These are phyloP conservation scores for Ernsta delagoae DNA, from an alignment of 2,888 invertebrate genomes.

Conservation along the genomic window DNA sequence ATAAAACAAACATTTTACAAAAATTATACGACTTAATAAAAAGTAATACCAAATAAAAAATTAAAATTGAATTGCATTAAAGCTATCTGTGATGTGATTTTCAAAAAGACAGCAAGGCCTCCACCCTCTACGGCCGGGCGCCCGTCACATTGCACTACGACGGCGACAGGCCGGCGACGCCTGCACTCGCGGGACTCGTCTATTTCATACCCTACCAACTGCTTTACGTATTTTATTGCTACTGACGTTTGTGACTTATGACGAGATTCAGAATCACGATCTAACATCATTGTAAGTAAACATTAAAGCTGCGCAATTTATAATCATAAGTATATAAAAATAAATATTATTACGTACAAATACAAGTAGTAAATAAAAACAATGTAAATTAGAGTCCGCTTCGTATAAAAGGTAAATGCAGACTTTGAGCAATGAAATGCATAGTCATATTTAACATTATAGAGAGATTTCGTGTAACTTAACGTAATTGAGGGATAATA, in stretches of 20 bases:
- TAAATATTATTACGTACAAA: slow-evolving; percentile 72
- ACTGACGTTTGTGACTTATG: slow-evolving; percentile 84
- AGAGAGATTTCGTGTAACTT: slow-evolving; percentile 61
- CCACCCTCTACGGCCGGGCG: neutral
- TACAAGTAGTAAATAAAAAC: slow-evolving; percentile 67
- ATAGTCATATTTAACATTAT: slow-evolving; percentile 58
- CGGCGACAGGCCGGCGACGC: slow-evolving; percentile 52
- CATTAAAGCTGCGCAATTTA: slow-evolving; percentile 84
- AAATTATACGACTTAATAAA: neutral
- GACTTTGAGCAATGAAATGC: slow-evolving; percentile 79
- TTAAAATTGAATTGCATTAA: neutral
- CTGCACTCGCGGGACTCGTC: slow-evolving; percentile 47
- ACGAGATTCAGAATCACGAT: slow-evolving; percentile 85
- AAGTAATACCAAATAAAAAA: neutral
- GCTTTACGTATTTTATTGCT: slow-evolving; percentile 78
- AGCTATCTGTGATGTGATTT: neutral
- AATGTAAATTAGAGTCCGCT: slow-evolving; percentile 72
- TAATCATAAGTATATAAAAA: slow-evolving; percentile 81
- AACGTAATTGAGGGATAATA: slow-evolving; percentile 71
- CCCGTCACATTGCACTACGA: slow-evolving; percentile 64
- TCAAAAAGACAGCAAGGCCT: neutral
- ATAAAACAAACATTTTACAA: neutral
- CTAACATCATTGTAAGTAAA: slow-evolving; percentile 84
- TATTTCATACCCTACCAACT: slow-evolving; percentile 64
- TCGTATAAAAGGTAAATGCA: slow-evolving; percentile 56